Base-by-base conservation (phyloP, 1,140 invertebrate species). In the Thereuonema tuberculata region DNA sequence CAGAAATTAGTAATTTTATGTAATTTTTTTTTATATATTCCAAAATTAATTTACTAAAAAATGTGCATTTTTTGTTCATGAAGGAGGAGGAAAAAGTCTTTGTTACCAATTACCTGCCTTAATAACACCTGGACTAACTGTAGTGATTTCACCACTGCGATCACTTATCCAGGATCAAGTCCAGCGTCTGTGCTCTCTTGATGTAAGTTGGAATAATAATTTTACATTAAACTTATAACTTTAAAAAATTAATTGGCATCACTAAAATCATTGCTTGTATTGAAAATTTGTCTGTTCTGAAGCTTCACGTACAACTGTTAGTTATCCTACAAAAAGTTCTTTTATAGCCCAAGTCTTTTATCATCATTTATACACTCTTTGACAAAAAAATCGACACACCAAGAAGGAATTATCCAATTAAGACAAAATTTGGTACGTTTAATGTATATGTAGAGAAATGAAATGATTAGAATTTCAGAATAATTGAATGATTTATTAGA, bases 161-260 rank as follows among this genome's bases (percentile, higher is more conserved):
- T 93, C 93, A 23, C 77, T 99, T 1, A 98, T 98, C 66, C 77
- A 91, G 58, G 95, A 98, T 76, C 95, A 98, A 81, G 87, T 93
- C 52, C 84, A 86, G 63, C 92, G 91, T 72, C 74, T 97, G 20
- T 79, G 80, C 54, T 85, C 86, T 1, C 72, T 93, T 9, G 86
- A 88, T 75, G 64, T 67, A 62, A 61, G 62, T n/a, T n/a, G n/a
- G 72, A 80, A 81, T 58, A 49, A n/a, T n/a, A n/a, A n/a, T n/a
- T n/a, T n/a, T n/a, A n/a, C n/a, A n/a, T n/a, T 31, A 17, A 49
- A 2, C 15, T 15, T 56, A 2, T 28, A 20, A 1, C 25, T 25
- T 58, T 27, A 55, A 37, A 21, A 24, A 59, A 24, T 14, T n/a
- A 5, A 27, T 49, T 58, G 17, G 5, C 20, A 28, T 15, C n/a